Conservation (phyloP, 1,140 invertebrate genomes). For the Copidosoma floridanum region DNA sequence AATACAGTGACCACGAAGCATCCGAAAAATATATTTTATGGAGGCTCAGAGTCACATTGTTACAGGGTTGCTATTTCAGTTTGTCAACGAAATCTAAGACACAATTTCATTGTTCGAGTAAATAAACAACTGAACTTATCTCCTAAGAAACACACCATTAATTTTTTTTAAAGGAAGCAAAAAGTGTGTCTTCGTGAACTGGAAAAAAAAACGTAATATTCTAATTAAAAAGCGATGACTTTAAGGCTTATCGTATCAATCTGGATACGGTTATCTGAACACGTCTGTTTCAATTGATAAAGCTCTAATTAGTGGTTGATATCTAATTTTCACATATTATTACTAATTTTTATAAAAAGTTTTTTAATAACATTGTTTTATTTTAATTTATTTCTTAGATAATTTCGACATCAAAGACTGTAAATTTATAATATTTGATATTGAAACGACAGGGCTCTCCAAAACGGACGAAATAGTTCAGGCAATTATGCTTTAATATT, state of each 20-base stretch:
- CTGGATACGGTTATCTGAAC: slow-evolving; percentile 8
- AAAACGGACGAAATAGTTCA: slow-evolving; percentile 12
- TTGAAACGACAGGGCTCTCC: slow-evolving; percentile 12
- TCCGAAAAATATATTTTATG: slow-evolving; percentile 18
- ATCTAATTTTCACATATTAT: neutral
- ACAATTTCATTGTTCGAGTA: slow-evolving; percentile 6
- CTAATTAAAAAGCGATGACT: neutral
- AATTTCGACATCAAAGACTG: neutral
- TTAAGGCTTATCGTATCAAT: slow-evolving; percentile 13
- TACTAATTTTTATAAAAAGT: neutral
- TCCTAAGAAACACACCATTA: neutral
- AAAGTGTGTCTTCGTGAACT: neutral
- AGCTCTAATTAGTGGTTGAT: neutral
- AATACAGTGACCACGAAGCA: slow-evolving; percentile 15
- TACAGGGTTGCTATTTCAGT: slow-evolving; percentile 13
- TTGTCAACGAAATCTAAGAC: slow-evolving; percentile 16
- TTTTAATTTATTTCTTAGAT: neutral
- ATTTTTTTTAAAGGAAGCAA: slow-evolving; percentile 9
- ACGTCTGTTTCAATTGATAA: slow-evolving; percentile 10
- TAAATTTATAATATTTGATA: slow-evolving; percentile 11
- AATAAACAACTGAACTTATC: slow-evolving; percentile 2
- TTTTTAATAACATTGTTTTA: too few relatives aligned
- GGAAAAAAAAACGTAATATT: neutral
- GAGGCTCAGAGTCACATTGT: slow-evolving; percentile 14
- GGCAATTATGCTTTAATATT: neutral